Percentiles rank a stretch among this genome's conserved stretches.
Evolutionary conservation across 2,888 invertebrate species (phyloP).

Genomic region (Pollenia labialis): DNA sequence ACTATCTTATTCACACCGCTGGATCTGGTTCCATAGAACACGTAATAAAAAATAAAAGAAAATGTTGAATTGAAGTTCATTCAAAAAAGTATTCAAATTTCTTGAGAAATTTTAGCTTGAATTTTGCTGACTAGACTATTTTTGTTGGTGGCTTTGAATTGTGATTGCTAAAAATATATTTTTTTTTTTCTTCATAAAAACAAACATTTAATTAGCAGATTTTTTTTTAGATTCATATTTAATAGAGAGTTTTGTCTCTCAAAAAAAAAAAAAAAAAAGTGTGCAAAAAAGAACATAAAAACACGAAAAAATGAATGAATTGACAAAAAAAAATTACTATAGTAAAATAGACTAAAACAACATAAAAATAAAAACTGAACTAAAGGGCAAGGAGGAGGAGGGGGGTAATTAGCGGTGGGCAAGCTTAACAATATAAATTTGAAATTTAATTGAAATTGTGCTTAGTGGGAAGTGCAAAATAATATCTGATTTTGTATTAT

Average conservation of each 20-base stretch:
- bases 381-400: too few relatives aligned
- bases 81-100: slow-evolving; percentile 22
- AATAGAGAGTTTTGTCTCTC: too few relatives aligned
- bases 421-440: too few relatives aligned
- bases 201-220: slow-evolving; percentile 17
- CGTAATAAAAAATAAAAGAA: background rate
- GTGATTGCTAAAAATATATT: background rate
- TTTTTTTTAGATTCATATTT: background rate
- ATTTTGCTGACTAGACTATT: slow-evolving; percentile 12
- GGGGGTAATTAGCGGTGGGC: too few relatives aligned
- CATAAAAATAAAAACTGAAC: too few relatives aligned
- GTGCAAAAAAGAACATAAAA: background rate
- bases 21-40: slow-evolving; percentile 6
- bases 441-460: too few relatives aligned
- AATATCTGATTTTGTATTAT: too few relatives aligned
- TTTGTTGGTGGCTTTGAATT: slow-evolving; percentile 6
- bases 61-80: background rate
- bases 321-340: slow-evolving; percentile 6
- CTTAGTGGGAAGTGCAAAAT: too few relatives aligned
- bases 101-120: background rate
- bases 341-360: slow-evolving; percentile 37
- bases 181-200: background rate
- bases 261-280: slow-evolving; percentile 3
- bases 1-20: background rate
- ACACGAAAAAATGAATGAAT: background rate